Base-by-base conservation (phyloP, 1,140 invertebrate species). In the Leptestheria dahalacensis region DNA sequence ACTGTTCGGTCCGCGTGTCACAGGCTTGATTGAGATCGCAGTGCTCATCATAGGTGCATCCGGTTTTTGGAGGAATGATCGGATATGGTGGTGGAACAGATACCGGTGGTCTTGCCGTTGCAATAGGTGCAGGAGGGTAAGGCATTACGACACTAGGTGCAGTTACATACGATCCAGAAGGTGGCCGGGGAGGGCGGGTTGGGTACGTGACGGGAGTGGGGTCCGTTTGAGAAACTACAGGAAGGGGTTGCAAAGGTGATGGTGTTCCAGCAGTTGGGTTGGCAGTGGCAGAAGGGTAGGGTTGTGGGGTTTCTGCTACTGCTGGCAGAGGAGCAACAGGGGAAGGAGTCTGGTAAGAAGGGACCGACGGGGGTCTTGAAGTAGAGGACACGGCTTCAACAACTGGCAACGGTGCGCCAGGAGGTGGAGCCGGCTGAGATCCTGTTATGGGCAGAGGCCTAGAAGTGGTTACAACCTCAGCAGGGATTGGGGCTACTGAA, bases 21-120 rank as follows among this genome's bases (percentile, higher is more conserved):
- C 88, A 91, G 11, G 82, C 76, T 61, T 88, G 73, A 41, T 77
- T 80, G 58, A 28, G 46, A 46, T 83, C 79, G 67, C 88, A 92
- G 61, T 88, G 80, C 1, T 69, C 71, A 65, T 87, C 76, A n/a
- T 70, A 70, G 57, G 74, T 74, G 64, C 88, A 91, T 67, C 85
- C 79, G 66, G 62, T 28, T 57, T 60, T 56, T 55, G 58, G 57
- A 41, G 59, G 58, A 18, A 60, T 26, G 58, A 52, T 60, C 11
- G 20, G 48, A 25, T 33, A 25, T 1, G 57, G 57, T 2, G 46
- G 23, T 47, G 57, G 57, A 25, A 15, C 25, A 41, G 10, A 25
- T 3, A 57, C 3, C 3, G 60, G 41, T 58, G 52, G 60, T 11
- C 26, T 51, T 10, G 55, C 28, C 15, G 59, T 23, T 11, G 52